These are phyloP conservation scores for Nezara viridula DNA, from an alignment of 2,888 invertebrate genomes.

Conservation along the genomic window DNA sequence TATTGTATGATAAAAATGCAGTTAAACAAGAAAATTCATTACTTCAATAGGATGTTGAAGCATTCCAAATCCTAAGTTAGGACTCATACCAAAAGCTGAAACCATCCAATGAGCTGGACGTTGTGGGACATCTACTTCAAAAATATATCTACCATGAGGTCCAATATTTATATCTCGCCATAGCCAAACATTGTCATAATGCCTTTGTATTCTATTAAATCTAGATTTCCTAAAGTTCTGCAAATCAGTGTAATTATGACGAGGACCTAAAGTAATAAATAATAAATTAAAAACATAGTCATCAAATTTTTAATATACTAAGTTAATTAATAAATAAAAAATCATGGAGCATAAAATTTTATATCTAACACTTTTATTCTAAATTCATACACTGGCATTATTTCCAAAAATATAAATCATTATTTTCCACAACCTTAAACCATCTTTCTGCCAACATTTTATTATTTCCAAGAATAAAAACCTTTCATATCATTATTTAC, in stretches of 20 bases:
- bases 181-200: slow-evolving; percentile 95
- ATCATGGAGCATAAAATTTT: background rate
- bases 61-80: slow-evolving; percentile 84
- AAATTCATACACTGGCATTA: background rate
- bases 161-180: slow-evolving; percentile 96
- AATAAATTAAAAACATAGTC: background rate
- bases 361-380: background rate
- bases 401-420: background rate
- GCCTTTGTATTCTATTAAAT: slow-evolving; percentile 89
- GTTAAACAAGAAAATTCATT: slow-evolving; percentile 65
- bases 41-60: slow-evolving; percentile 82
- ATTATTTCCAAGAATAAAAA: no score
- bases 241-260: slow-evolving; percentile 79
- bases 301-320: background rate
- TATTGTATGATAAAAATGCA: background rate
- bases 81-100: slow-evolving; percentile 92
- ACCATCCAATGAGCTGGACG: slow-evolving; percentile 93
- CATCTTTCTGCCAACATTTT: no score
- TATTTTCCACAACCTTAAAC: background rate
- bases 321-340: background rate
- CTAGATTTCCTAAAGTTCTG: slow-evolving; percentile 84
- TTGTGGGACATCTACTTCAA: slow-evolving; percentile 87
- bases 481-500: no score
- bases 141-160: slow-evolving; percentile 89
- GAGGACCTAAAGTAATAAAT: slow-evolving; percentile 70